Evolutionary conservation across 2,113 vertebrate genomes (phyloP), one percentile per base, ranked within the genome.

Genomic region (Alouatta palliata): DNA sequence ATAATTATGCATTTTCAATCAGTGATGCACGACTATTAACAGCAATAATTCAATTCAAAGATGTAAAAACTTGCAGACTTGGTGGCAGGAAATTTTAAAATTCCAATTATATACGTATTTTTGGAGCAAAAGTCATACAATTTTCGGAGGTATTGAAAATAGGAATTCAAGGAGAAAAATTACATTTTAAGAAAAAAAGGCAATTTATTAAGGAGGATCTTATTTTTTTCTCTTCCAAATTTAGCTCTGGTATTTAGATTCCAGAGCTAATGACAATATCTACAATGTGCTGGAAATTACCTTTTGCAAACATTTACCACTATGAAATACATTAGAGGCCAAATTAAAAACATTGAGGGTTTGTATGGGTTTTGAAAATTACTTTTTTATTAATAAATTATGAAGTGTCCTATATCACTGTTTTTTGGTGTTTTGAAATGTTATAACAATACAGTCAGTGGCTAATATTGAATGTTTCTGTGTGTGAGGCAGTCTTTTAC

Each of bases 101-200:
- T 76, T 32, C 17, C 61, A 83, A 73, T 87, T 37, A 54, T 27
- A 64, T 14, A 80, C 8, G n/a, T 40, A 1, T 17, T 68, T 80
- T 93, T 54, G n/a, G 47, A 87, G 47, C 6, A 82, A 82, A 90
- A 88, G 66, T 40, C 27, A 83, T 35, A 25, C 2, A 17, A 19
- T 84, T 91, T 14, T 84, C 45, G n/a, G 21, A 91, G 21, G 37
- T 56, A 52, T 0, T 93, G 11, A 43, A 52, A 66, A 95, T 3
- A 93, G 37, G 20, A 79, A 91, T 49, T 83, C 27, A 75, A 93
- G 52, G 76, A 82, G 37, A 81, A 95, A 91, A 95, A 56, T 10
- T 16, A 13, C 56, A 76, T 47, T 82, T 93, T 43, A 5, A 37
- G 27, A 35, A 49, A 77, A 8, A 35, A 77, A 21, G 80, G 16